Percentiles rank a stretch among this genome's conserved stretches.
phyloP scores from a whole-genome alignment of 2,797 vertebrate species.

The Podarcis lilfordi region DNA sequence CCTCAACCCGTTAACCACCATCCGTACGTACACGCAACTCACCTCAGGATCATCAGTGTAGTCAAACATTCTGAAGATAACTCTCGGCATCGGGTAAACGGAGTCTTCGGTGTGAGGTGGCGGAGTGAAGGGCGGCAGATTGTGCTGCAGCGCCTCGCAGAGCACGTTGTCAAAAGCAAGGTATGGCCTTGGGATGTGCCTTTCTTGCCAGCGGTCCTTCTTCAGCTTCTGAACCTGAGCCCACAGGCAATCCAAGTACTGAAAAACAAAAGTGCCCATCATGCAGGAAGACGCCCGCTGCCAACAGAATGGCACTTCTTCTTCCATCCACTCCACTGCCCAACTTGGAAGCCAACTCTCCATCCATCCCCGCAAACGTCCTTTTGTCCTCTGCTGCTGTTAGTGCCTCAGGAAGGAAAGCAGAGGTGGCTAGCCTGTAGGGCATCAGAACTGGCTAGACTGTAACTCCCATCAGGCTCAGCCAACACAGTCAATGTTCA shows the following conservation, averaged over 20 bases:
- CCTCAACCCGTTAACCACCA: too few relatives aligned
- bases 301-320: too few relatives aligned
- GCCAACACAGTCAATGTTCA: too few relatives aligned
- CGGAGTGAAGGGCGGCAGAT: slow-evolving; percentile 95
- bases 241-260: slow-evolving; percentile 99
- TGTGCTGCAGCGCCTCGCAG: slow-evolving; percentile 97
- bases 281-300: too few relatives aligned
- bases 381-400: background rate
- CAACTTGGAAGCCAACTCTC: background rate
- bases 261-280: slow-evolving; percentile 46
- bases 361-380: background rate
- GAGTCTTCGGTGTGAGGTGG: slow-evolving; percentile 93
- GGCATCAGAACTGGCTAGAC: too few relatives aligned
- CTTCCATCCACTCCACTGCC: background rate
- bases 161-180: slow-evolving; percentile 97
- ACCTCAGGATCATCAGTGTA: slow-evolving; percentile 99
- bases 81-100: slow-evolving; percentile 90
- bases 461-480: background rate
- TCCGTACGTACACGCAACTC: background rate
- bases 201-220: slow-evolving; percentile 97
- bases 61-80: slow-evolving; percentile 98
- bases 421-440: background rate
- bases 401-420: background rate
- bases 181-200: slow-evolving; percentile 96
- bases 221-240: slow-evolving; percentile 97